A percentile compares a stretch with the other conserved stretches of the same genome.
Conservation (phyloP, 92 coral and sea anemone species). For the Bergia puertoricense region DNA sequence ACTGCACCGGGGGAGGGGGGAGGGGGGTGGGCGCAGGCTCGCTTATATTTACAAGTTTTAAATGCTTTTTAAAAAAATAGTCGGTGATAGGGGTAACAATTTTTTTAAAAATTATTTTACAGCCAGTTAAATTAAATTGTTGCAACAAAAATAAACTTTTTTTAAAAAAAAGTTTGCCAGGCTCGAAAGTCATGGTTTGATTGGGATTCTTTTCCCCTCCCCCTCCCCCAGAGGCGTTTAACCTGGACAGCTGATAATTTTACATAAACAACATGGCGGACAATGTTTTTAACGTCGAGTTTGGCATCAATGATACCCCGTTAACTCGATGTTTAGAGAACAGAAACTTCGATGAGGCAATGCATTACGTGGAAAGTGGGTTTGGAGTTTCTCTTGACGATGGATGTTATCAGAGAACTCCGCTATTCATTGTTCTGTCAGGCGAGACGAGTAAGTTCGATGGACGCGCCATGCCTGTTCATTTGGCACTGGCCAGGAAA, state of each 20-base stretch:
- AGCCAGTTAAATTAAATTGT: no score
- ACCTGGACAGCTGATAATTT: neutral
- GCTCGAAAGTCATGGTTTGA: no score
- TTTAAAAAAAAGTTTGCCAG: no score
- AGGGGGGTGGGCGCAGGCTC: no score
- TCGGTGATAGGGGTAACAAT: no score
- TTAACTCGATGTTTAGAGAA: slow-evolving; percentile 76
- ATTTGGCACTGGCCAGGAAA: slow-evolving; percentile 74
- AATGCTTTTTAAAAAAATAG: no score
- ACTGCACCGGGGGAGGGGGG: no score
- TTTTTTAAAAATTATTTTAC: no score
- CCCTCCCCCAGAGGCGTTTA: neutral
- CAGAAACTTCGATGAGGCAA: slow-evolving; percentile 73
- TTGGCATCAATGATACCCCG: slow-evolving; percentile 83
- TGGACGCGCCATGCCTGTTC: slow-evolving; percentile 79
- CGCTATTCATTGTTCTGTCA: slow-evolving; percentile 80
- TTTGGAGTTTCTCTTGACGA: slow-evolving; percentile 81
- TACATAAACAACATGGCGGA: slow-evolving; percentile 21
- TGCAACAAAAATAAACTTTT: no score
- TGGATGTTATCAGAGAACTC: slow-evolving; percentile 80
- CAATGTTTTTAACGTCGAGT: slow-evolving; percentile 72
- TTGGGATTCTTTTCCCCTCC: neutral
- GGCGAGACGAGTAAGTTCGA: slow-evolving; percentile 73
- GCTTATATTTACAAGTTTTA: no score
- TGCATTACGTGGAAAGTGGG: slow-evolving; percentile 69